Percentiles rank a stretch among this genome's conserved stretches.
These are phyloP conservation scores for Drosophila bipectinata DNA, from an alignment of 1,140 invertebrate species.

Conservation along the genomic window DNA sequence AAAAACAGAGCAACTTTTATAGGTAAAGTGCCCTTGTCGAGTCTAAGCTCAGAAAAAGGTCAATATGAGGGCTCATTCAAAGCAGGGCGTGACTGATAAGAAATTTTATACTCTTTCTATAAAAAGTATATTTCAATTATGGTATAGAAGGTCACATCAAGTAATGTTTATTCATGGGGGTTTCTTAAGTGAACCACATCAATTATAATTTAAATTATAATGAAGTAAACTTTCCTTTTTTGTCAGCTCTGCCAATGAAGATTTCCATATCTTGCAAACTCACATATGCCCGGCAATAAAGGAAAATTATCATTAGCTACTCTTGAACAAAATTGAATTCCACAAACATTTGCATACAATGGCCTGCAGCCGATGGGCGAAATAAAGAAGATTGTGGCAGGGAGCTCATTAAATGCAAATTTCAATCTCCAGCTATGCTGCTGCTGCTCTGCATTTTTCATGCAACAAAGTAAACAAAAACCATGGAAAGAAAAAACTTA, in stretches of 20 bases:
- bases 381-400: constrained; percentile 16
- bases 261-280: constrained; percentile 41
- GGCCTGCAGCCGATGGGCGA: constrained; percentile 2
- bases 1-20: constrained; percentile 26
- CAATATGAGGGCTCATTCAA: constrained; percentile 9
- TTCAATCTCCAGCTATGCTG: constrained; percentile 14
- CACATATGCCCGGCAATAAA: constrained; percentile 27
- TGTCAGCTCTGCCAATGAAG: constrained; percentile 25
- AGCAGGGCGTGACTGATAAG: constrained; percentile 48
- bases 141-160: not conserved
- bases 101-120: not conserved
- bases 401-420: constrained; percentile 77
- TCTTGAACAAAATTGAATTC: constrained; percentile 60
- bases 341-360: constrained; percentile 75
- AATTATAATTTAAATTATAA: constrained; percentile 12
- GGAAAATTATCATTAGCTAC: constrained; percentile 67
- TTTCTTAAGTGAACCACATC: constrained; percentile 3
- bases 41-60: constrained; percentile 28
- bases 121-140: not conserved
- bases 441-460: constrained; percentile 22
- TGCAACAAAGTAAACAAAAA: constrained; percentile 27
- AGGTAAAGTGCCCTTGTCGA: constrained; percentile 49
- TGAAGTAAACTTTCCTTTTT: constrained; percentile 52
- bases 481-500: constrained; percentile 4
- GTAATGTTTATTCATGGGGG: not conserved